These are phyloP conservation scores for Drosophila jambulina DNA, from an alignment of 1,140 invertebrate genomes.

Conservation along the genomic window DNA sequence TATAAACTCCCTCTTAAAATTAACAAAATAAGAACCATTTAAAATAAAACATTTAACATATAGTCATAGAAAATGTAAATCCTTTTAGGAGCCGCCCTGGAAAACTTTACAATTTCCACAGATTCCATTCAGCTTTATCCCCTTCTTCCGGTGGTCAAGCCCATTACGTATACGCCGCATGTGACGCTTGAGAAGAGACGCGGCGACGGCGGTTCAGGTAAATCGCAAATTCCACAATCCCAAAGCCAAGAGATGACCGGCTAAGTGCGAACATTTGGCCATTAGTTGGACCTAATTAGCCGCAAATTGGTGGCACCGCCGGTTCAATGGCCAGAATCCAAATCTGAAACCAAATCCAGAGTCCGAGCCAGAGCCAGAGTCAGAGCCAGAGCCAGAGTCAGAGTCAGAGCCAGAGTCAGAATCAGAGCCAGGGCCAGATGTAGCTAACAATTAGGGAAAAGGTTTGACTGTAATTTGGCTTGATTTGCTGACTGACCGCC, in stretches of 20 bases:
- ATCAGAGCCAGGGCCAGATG: slow-evolving; percentile 15
- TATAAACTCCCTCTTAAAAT: too few species aligned
- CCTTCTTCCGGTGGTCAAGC: too few species aligned
- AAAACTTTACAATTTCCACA: neutral
- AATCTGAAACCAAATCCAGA: neutral
- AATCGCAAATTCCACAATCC: slow-evolving; percentile 5
- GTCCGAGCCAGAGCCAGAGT: slow-evolving; percentile 6
- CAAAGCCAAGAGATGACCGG: neutral
- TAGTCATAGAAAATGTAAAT: accelerated
- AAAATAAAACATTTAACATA: neutral
- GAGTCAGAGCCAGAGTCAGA: slow-evolving; percentile 4
- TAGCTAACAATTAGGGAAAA: slow-evolving; percentile 67
- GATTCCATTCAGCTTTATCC: neutral
- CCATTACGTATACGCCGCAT: slow-evolving; percentile 59
- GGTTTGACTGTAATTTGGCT: slow-evolving; percentile 70
- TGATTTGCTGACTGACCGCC: slow-evolving; percentile 67
- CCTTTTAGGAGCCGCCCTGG: too few species aligned
- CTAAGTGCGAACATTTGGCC: slow-evolving; percentile 41
- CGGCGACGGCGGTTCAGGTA: neutral
- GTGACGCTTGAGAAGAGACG: slow-evolving; percentile 9
- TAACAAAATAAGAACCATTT: neutral
- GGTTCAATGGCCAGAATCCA: slow-evolving; percentile 39
- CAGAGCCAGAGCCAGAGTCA: slow-evolving; percentile 9
- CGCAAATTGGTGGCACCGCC: slow-evolving; percentile 50
- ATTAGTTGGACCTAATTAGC: slow-evolving; percentile 52